phyloP scores from a whole-genome alignment of 2,113 vertebrate genomes.

The Prinia subflava region DNA sequence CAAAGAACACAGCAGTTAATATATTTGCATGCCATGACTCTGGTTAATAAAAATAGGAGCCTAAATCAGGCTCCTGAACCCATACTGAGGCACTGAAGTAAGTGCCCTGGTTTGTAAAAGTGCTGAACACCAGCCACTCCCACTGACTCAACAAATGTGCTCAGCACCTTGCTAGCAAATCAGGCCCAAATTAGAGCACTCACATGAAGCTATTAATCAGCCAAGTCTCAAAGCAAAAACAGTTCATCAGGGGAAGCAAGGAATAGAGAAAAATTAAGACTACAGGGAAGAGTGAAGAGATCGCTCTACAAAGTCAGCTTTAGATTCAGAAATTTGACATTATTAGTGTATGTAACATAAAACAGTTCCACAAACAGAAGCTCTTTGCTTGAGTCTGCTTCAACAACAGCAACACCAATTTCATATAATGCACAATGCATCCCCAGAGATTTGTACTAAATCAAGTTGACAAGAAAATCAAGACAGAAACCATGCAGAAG shows the following conservation, averaged over 20 bases:
- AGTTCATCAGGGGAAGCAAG: not conserved
- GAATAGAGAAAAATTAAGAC: not conserved
- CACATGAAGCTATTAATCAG: not conserved
- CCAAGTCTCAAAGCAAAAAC: not conserved
- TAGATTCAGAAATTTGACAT: constrained; percentile 2
- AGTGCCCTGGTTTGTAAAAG: not conserved
- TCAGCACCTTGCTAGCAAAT: constrained; percentile 9
- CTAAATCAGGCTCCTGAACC: not conserved
- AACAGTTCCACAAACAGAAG: constrained; percentile 18
- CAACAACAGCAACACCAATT: not conserved
- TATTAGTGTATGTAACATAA: not conserved
- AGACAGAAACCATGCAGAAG: constrained; percentile 23
- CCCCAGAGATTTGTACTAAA: constrained; percentile 21
- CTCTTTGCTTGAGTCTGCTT: not conserved
- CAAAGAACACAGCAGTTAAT: not conserved
- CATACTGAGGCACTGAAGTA: not conserved
- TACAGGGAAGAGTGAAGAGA: not conserved
- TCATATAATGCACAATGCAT: not conserved
- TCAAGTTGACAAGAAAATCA: constrained; percentile 45
- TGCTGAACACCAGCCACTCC: constrained; percentile 35
- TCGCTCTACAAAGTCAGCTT: not conserved
- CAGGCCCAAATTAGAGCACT: not conserved
- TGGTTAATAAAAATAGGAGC: constrained; percentile 6
- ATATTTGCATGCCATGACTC: not conserved
- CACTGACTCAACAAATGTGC: not conserved